These are phyloP conservation scores for Todiramphus chloris DNA, from an alignment of 2,113 vertebrate species.

Conservation along the genomic window DNA sequence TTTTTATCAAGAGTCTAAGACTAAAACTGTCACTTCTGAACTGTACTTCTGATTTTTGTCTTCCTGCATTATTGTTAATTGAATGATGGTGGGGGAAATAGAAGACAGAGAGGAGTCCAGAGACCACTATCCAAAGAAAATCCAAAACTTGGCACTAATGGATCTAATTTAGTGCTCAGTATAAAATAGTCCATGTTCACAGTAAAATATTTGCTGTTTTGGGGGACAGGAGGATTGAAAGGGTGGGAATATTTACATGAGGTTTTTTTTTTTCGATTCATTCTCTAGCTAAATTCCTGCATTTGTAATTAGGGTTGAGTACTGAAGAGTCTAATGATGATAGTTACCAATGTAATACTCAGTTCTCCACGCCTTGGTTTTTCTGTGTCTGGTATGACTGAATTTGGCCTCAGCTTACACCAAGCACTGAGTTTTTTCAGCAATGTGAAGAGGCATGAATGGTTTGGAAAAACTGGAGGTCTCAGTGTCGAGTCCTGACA, in stretches of 20 bases:
- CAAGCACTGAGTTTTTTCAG: background rate
- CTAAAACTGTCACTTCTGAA: background rate
- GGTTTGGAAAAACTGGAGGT: background rate
- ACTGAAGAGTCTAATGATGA: background rate
- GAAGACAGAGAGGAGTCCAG: background rate
- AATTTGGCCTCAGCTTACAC: background rate
- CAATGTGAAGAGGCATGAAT: background rate
- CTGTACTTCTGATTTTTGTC: background rate
- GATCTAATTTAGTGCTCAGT: background rate
- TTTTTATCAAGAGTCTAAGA: background rate
- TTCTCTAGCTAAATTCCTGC: background rate
- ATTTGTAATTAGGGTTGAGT: background rate
- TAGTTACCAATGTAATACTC: background rate
- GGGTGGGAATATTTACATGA: background rate
- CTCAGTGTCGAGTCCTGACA: background rate
- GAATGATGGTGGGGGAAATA: background rate
- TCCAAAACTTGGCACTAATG: background rate
- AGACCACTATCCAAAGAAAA: background rate
- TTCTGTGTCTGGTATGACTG: background rate
- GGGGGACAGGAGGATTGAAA: background rate
- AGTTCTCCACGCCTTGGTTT: background rate
- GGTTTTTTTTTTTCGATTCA: background rate
- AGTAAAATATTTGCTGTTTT: background rate
- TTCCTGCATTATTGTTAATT: background rate
- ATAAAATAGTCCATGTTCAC: background rate